Evolutionary conservation across 2,888 invertebrate species (phyloP).

Genomic region (Teleiodes luculella): DNA sequence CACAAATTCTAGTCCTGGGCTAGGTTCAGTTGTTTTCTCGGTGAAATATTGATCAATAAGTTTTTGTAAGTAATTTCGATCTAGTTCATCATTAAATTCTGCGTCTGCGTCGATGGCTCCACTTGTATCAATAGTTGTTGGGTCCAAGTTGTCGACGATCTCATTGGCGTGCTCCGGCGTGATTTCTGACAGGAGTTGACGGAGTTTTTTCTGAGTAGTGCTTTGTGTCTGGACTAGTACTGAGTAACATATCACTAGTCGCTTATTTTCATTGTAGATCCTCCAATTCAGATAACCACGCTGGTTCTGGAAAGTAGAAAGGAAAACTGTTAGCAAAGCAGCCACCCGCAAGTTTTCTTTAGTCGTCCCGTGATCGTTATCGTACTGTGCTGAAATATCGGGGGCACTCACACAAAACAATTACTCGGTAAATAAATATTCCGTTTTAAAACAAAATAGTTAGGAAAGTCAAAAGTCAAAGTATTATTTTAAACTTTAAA

Average conservation of each 20-base stretch:
- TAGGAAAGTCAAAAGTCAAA: too few relatives aligned
- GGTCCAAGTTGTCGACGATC: constrained; percentile 11
- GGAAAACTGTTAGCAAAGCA: too few relatives aligned
- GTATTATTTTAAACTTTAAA: too few relatives aligned
- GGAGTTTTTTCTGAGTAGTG: constrained; percentile 42
- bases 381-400: too few relatives aligned
- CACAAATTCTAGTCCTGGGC: not conserved
- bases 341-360: too few relatives aligned
- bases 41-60: constrained; percentile 9
- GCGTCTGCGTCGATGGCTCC: not conserved
- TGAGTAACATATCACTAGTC: constrained; percentile 56
- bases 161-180: constrained; percentile 1
- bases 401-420: too few relatives aligned
- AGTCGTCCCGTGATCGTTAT: too few relatives aligned
- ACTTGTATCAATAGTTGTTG: not conserved
- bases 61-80: constrained; percentile 6
- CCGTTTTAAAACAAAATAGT: too few relatives aligned
- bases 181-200: constrained; percentile 30
- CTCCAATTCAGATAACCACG: constrained; percentile 60
- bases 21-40: not conserved
- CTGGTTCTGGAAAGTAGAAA: constrained; percentile 50
- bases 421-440: too few relatives aligned
- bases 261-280: constrained; percentile 52
- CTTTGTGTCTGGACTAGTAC: constrained; percentile 64
- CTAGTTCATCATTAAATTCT: not conserved